phyloP scores from a whole-genome alignment of 2,888 invertebrate species.

The Erebia aethiops region DNA sequence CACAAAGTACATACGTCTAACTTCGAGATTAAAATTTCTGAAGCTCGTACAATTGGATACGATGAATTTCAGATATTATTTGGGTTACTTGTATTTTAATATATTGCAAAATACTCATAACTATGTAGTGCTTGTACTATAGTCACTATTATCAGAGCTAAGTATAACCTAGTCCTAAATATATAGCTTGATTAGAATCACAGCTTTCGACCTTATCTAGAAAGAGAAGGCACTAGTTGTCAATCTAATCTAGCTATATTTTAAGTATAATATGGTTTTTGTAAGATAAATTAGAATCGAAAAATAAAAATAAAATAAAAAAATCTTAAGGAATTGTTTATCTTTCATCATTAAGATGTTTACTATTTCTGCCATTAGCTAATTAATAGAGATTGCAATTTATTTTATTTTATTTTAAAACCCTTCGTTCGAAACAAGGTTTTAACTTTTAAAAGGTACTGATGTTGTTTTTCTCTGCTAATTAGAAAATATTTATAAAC shows the following conservation, averaged over 20 bases:
- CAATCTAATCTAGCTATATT: not conserved
- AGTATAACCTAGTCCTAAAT: too few relatives aligned
- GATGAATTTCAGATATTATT: conserved; percentile 3
- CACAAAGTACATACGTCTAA: not conserved
- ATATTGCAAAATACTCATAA: too few relatives aligned
- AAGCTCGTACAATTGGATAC: not conserved
- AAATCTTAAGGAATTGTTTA: not conserved
- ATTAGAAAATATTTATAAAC: conserved; percentile 15
- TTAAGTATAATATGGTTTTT: not conserved
- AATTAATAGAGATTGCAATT: not conserved
- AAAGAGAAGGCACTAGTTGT: not conserved
- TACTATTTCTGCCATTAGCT: not conserved
- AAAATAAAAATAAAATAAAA: too few relatives aligned
- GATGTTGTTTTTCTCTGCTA: conserved; percentile 10
- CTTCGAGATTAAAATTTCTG: conserved; percentile 17
- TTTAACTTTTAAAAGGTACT: not conserved
- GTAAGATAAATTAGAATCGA: not conserved
- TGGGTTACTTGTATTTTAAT: not conserved
- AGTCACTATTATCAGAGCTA: too few relatives aligned
- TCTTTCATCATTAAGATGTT: not conserved
- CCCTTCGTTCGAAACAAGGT: not conserved
- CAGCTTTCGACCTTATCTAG: too few relatives aligned
- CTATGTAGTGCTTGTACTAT: too few relatives aligned
- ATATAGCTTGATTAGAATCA: too few relatives aligned
- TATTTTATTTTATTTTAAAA: not conserved